Evolutionary conservation across 2,113 vertebrate genomes (phyloP), one percentile per base, ranked within the genome.

Genomic region (Oenanthe melanoleuca): DNA sequence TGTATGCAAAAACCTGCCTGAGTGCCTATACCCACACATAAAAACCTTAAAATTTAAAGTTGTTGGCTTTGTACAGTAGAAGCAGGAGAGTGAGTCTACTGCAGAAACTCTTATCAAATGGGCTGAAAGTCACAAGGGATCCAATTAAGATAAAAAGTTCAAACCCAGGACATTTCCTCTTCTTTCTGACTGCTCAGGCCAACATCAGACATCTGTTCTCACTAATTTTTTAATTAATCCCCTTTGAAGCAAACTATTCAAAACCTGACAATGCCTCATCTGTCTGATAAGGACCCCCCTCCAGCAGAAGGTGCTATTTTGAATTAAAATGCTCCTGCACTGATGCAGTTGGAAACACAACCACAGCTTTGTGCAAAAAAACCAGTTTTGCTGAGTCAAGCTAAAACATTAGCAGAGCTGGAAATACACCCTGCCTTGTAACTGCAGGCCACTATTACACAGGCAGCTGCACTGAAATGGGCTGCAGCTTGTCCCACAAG

Each of bases 101-200:
- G 22, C 89, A 89, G 50, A 65, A 85, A 69, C 24, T 17, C 74
- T 38, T 91, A 72, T 45, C 82, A 77, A 94, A 69, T 29, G 63
- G 66, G 31, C 60, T 88, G 40, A 71, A 86, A 92, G 45, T 83
- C 61, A 90, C 69, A 84, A 77, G 61, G 74, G 74, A 93, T 75
- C 57, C 77, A 89, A 80, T 93, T 95, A 89, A 95, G 81, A 92
- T 59, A 73, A 91, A 42, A 89, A 70, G 86, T 67, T 93, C 79
- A 94, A 93, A 87, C 45, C 42, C 70, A 83, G 88, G 77, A 92
- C 82, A 70, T 61, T 84, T 78, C 74, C 83, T 78, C 85, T 38
- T 71, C 82, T 80, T 81, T 80, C 44, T 65, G 56, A 69, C 44
- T 70, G 83, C 44, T 79, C 45, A 80, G 72, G 74, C 67, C 66